Conservation (phyloP, 2,888 invertebrate species). For the Caenorhabditis angaria region DNA sequence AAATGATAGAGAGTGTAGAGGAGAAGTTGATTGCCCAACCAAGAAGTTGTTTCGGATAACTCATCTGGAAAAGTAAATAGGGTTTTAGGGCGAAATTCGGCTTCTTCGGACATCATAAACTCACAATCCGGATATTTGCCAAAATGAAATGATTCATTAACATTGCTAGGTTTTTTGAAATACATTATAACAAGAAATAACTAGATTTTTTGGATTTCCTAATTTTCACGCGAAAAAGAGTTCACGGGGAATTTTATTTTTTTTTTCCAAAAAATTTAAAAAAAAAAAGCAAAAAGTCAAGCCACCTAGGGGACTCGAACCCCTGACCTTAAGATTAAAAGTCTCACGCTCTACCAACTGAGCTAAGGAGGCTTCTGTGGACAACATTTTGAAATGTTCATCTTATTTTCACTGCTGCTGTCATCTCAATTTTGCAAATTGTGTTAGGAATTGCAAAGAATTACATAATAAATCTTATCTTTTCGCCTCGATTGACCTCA, state of each 20-base stretch:
- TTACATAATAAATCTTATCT: too few species aligned
- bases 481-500: too few species aligned
- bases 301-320: slow-evolving; percentile 61
- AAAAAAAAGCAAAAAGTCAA: slow-evolving; percentile 22
- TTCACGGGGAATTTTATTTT: too few species aligned
- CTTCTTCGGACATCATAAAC: too few species aligned
- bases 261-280: not conserved
- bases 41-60: not conserved
- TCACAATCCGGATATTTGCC: not conserved
- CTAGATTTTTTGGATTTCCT: too few species aligned
- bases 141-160: not conserved
- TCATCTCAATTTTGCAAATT: too few species aligned
- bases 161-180: not conserved
- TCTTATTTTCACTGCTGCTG: too few species aligned
- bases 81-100: too few species aligned
- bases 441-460: too few species aligned
- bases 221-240: not conserved
- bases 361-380: slow-evolving; percentile 54
- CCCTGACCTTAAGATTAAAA: slow-evolving; percentile 63
- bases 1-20: slow-evolving; percentile 1
- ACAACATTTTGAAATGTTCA: too few species aligned
- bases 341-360: slow-evolving; percentile 68
- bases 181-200: not conserved
- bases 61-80: not conserved
- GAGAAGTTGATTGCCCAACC: not conserved